Conservation (phyloP, 2,113 vertebrate species). For the Meriones unguiculatus region DNA sequence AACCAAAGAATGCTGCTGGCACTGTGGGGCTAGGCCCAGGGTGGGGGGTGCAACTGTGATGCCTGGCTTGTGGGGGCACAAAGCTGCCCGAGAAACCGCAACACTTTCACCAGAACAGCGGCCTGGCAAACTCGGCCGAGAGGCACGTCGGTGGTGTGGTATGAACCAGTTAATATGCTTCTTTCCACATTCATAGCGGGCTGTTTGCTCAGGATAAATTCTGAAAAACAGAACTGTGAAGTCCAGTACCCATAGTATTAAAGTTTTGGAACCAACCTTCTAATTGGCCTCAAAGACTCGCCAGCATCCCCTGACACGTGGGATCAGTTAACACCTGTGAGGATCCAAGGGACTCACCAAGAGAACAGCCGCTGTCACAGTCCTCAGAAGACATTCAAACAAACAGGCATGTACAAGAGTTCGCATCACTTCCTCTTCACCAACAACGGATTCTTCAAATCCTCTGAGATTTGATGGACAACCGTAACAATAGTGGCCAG, state of each 20-base stretch:
- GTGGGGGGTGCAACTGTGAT: too few species aligned
- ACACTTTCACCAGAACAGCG: background rate
- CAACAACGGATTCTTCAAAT: background rate
- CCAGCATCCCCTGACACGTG: too few species aligned
- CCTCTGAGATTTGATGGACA: background rate
- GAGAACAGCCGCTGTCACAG: background rate
- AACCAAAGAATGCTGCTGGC: background rate
- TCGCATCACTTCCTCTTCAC: background rate
- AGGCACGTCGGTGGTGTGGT: background rate
- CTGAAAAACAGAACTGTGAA: background rate
- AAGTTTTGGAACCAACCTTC: background rate
- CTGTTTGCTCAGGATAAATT: background rate
- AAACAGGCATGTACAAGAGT: background rate
- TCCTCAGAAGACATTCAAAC: background rate
- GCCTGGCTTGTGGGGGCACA: background rate
- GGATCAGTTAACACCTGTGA: background rate
- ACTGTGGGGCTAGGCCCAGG: accelerated
- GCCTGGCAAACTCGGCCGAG: too few species aligned
- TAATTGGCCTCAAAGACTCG: background rate
- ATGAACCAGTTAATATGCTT: accelerated
- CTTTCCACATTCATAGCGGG: background rate
- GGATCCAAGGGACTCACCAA: background rate
- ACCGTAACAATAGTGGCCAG: background rate
- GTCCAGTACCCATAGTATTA: background rate
- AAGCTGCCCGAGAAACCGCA: background rate